phyloP scores from a whole-genome alignment of 2,888 invertebrate species.

The Nomada fucata region DNA sequence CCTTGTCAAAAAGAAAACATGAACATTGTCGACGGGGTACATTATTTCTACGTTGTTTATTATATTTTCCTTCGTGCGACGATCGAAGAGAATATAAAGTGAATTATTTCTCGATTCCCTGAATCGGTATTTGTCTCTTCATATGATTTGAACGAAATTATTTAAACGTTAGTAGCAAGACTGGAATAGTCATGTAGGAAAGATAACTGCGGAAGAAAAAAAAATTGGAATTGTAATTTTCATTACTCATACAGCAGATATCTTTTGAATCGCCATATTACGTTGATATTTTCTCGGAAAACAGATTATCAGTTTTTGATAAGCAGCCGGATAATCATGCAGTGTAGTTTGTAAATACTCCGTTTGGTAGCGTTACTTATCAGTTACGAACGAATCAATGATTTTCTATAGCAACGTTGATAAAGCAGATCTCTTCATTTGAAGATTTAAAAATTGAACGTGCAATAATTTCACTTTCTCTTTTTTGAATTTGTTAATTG shows the following conservation, averaged over 20 bases:
- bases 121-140: background rate
- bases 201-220: background rate
- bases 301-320: slow-evolving; percentile 48
- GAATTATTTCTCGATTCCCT: background rate
- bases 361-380: slow-evolving; percentile 56
- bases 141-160: background rate
- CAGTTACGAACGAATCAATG: background rate
- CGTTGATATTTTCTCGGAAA: background rate
- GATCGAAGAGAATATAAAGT: background rate
- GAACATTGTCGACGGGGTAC: background rate
- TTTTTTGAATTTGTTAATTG: background rate
- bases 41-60: background rate
- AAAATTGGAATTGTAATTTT: background rate
- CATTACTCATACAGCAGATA: background rate
- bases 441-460: background rate
- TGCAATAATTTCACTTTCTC: background rate
- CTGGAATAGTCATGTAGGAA: background rate
- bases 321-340: slow-evolving; percentile 11
- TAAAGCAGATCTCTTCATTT: slow-evolving; percentile 54
- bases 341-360: slow-evolving; percentile 44
- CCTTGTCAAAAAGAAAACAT: background rate
- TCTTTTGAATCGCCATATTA: background rate
- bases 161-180: no score
- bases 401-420: slow-evolving; percentile 24
- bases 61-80: background rate